phyloP scores from a whole-genome alignment of 2,797 vertebrate genomes.

The Epinephelus malabaricus region DNA sequence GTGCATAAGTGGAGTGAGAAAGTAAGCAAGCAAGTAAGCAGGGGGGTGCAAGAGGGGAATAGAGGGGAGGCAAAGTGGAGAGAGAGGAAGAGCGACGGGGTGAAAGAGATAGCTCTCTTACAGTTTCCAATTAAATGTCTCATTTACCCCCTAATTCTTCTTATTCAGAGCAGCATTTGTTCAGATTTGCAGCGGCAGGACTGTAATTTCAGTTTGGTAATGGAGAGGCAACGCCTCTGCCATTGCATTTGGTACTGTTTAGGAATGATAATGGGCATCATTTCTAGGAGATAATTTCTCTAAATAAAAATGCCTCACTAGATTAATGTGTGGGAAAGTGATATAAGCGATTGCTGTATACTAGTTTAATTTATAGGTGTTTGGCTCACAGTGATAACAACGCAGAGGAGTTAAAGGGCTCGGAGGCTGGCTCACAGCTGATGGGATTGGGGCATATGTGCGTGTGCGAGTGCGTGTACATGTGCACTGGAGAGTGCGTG shows the following conservation, averaged over 20 bases:
- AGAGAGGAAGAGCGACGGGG: constrained; percentile 46
- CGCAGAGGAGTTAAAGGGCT: constrained; percentile 37
- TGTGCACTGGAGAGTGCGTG: constrained; percentile 13
- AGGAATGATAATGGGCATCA: constrained; percentile 78
- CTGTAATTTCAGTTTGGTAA: constrained; percentile 80
- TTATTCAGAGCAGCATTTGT: constrained; percentile 81
- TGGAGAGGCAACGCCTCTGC: constrained; percentile 75
- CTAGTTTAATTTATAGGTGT: constrained; percentile 66
- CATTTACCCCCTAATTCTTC: constrained; percentile 87
- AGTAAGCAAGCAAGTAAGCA: constrained; percentile 51
- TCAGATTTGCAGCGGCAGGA: constrained; percentile 80
- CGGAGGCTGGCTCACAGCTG: constrained; percentile 42
- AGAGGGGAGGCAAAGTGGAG: constrained; percentile 45
- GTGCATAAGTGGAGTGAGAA: constrained; percentile 60
- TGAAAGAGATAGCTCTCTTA: constrained; percentile 78
- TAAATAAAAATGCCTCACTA: constrained; percentile 73
- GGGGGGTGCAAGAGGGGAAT: constrained; percentile 42
- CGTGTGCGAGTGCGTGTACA: constrained; percentile 12
- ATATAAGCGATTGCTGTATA: constrained; percentile 62
- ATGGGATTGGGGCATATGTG: constrained; percentile 45
- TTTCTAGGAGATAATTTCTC: constrained; percentile 73
- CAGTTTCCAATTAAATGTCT: constrained; percentile 88
- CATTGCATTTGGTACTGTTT: constrained; percentile 69
- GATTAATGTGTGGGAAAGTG: constrained; percentile 67
- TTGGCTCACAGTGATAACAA: constrained; percentile 68